phyloP scores from a whole-genome alignment of 2,113 vertebrate genomes.

The Scomber scombrus region DNA sequence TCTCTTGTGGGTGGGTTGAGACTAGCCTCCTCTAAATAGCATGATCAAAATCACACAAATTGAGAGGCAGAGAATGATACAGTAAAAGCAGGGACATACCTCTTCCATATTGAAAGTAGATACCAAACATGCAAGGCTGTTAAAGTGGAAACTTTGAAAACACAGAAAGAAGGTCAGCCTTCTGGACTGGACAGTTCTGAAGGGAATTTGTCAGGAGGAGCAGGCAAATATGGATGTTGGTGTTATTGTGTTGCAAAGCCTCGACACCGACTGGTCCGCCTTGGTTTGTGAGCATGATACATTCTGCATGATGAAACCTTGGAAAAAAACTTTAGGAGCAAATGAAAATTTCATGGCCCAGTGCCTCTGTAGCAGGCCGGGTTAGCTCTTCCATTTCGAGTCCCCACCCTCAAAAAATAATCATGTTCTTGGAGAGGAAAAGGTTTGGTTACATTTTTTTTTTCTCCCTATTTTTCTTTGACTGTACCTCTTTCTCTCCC shows the following conservation, averaged over 20 bases:
- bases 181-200: slow-evolving; percentile 1
- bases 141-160: slow-evolving; percentile 21
- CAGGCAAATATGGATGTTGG: slow-evolving; percentile 7
- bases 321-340: slow-evolving; percentile 48
- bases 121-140: not conserved
- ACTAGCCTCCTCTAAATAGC: not conserved
- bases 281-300: slow-evolving; percentile 55
- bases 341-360: slow-evolving; percentile 71
- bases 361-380: slow-evolving; percentile 37
- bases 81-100: slow-evolving; percentile 12
- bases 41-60: slow-evolving; percentile 33
- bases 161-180: not conserved
- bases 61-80: not conserved
- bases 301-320: slow-evolving; percentile 58
- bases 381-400: slow-evolving; percentile 41
- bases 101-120: not conserved
- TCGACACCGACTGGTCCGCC: slow-evolving; percentile 24
- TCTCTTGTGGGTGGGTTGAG: not conserved
- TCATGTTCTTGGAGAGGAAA: slow-evolving; percentile 52
- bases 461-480: slow-evolving; percentile 1
- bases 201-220: slow-evolving; percentile 2
- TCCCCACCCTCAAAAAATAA: slow-evolving; percentile 49
- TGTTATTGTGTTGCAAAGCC: slow-evolving; percentile 52
- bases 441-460: slow-evolving; percentile 33
- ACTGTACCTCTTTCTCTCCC: not conserved